Evolutionary conservation across 1,140 invertebrate genomes (phyloP).

Genomic region (Orussus abietinus): DNA sequence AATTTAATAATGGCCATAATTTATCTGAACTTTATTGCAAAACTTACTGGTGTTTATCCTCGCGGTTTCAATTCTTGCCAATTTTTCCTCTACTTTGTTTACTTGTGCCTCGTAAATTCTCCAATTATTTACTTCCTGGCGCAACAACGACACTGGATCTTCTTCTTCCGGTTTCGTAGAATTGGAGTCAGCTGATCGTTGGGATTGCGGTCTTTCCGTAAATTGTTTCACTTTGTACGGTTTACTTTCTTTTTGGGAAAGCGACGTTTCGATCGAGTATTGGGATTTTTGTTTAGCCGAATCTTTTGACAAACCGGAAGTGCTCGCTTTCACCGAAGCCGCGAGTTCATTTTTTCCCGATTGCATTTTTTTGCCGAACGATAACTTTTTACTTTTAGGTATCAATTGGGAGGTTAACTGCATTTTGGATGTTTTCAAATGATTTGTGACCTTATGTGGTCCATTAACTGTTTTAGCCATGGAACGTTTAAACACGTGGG

Average conservation of each 20-base stretch:
- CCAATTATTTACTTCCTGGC: constrained; percentile 23
- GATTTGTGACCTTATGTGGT: too few species aligned
- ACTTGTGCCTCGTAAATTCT: constrained; percentile 10
- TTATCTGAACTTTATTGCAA: neutral
- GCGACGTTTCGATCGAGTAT: neutral
- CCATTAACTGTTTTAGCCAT: too few species aligned
- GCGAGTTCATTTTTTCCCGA: too few species aligned
- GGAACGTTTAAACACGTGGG: too few species aligned
- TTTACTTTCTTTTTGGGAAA: neutral
- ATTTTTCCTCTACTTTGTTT: constrained; percentile 13
- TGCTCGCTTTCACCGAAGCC: neutral
- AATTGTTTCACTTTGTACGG: constrained; percentile 3
- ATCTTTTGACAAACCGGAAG: neutral
- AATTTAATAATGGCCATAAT: neutral
- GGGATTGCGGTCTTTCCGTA: constrained; percentile 5
- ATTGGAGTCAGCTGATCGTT: constrained; percentile 4
- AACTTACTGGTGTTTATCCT: neutral
- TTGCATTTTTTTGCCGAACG: too few species aligned
- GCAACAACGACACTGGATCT: constrained; percentile 10
- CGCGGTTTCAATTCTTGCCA: neutral
- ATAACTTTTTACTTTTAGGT: too few species aligned
- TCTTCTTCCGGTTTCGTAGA: constrained; percentile 5
- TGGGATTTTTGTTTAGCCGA: neutral
- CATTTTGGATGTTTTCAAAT: too few species aligned
- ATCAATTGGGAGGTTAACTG: too few species aligned